Percentiles rank a stretch among this genome's conserved stretches.
These are phyloP conservation scores for Platerodrilus igneus DNA, from an alignment of 2,888 invertebrate genomes.

Conservation along the genomic window DNA sequence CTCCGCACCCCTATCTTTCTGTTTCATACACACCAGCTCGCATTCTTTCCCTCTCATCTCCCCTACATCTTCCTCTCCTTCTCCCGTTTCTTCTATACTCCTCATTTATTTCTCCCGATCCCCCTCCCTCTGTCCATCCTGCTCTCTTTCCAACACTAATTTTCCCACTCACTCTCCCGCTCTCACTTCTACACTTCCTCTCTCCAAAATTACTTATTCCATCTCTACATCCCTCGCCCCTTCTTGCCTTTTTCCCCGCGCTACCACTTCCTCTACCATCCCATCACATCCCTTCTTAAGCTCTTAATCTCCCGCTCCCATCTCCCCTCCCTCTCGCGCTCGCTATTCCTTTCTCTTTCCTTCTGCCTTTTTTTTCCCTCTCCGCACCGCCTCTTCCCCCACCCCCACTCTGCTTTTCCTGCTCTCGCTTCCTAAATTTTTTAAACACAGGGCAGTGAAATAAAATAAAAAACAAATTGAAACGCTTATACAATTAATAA, in stretches of 20 bases:
- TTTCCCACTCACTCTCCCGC: neutral
- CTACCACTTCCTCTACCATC: constrained; percentile 5
- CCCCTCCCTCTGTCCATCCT: neutral
- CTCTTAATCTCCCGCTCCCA: neutral
- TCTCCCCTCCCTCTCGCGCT: neutral
- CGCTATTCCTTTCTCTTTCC: neutral
- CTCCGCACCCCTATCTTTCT: neutral
- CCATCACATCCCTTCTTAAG: neutral
- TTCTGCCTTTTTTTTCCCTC: too few relatives aligned
- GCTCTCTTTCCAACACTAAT: neutral
- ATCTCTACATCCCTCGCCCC: too few relatives aligned
- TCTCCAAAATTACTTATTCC: too few relatives aligned
- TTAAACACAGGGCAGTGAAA: too few relatives aligned
- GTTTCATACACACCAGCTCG: neutral
- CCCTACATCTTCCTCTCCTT: neutral
- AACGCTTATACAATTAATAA: too few relatives aligned
- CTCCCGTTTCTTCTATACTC: neutral
- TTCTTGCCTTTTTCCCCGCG: neutral
- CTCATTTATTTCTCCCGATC: neutral
- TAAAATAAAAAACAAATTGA: too few relatives aligned
- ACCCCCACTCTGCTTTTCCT: too few relatives aligned
- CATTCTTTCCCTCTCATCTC: constrained; percentile 1
- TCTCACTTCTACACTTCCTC: too few relatives aligned
- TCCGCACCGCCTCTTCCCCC: too few relatives aligned
- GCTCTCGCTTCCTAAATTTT: too few relatives aligned